Percentiles rank a stretch among this genome's conserved stretches.
Conservation (phyloP, 2,113 vertebrate genomes). For the Pampusana beccarii region DNA sequence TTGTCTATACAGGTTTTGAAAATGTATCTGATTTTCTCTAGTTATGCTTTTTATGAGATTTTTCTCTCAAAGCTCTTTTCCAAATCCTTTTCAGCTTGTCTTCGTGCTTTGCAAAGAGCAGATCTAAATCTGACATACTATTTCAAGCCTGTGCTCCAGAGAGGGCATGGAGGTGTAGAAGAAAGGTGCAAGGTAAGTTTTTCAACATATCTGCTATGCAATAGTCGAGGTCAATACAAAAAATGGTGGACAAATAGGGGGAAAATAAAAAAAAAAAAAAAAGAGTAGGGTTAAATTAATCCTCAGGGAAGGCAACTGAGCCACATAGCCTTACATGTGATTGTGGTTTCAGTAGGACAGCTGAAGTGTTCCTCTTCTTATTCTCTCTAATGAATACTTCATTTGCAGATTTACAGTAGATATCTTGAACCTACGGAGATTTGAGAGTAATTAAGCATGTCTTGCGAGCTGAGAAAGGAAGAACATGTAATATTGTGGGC, state of each 20-base stretch:
- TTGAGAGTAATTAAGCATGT: constrained; percentile 35
- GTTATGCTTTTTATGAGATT: neutral
- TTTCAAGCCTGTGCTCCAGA: neutral
- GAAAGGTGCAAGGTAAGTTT: neutral
- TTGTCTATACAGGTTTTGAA: neutral
- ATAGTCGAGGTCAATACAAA: neutral
- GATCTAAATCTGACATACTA: neutral
- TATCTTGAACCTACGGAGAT: neutral
- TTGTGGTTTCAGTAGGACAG: neutral
- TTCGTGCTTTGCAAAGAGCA: neutral
- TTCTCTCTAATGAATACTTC: neutral
- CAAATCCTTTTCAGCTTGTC: neutral
- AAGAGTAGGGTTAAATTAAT: neutral
- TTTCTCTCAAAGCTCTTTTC: neutral
- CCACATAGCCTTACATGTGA: neutral
- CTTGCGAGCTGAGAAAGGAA: neutral
- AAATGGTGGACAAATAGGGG: too few relatives aligned
- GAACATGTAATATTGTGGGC: neutral
- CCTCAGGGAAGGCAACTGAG: neutral
- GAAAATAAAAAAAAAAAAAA: fast-evolving
- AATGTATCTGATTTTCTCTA: neutral
- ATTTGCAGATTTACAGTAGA: neutral
- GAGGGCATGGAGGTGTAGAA: neutral
- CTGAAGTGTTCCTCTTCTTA: neutral
- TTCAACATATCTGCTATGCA: neutral